phyloP scores from a whole-genome alignment of 2,888 invertebrate species.

The Watsonalla binaria region DNA sequence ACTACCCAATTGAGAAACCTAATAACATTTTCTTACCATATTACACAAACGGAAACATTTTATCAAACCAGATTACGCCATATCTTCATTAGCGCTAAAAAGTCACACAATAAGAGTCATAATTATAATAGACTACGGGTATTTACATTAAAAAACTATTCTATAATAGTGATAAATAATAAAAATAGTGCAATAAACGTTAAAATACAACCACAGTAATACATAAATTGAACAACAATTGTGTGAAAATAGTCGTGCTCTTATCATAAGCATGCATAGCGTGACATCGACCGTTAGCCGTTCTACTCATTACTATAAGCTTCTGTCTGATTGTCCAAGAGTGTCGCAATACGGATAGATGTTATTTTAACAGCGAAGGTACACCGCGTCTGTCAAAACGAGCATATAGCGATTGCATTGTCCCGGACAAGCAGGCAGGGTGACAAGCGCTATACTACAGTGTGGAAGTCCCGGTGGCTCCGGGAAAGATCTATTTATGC shows the following conservation, averaged over 20 bases:
- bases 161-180: constrained; percentile 30
- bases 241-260: constrained; percentile 62
- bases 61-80: not conserved
- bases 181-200: constrained; percentile 62
- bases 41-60: too few relatives aligned
- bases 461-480: constrained; percentile 73
- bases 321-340: constrained; percentile 25
- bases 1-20: not conserved
- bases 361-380: not conserved
- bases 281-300: constrained; percentile 68
- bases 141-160: constrained; percentile 19
- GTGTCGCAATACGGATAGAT: constrained; percentile 1
- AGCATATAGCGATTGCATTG: not conserved
- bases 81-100: not conserved
- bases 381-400: not conserved
- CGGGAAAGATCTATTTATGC: constrained; percentile 78
- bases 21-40: not conserved
- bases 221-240: constrained; percentile 48
- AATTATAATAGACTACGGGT: constrained; percentile 14
- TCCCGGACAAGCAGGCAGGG: constrained; percentile 4
- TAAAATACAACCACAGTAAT: constrained; percentile 54
- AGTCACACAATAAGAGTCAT: not conserved
- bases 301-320: constrained; percentile 60
- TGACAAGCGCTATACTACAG: constrained; percentile 61
- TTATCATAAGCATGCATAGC: constrained; percentile 76